phyloP scores from a whole-genome alignment of 2,113 vertebrate genomes.

The Etia nguti region DNA sequence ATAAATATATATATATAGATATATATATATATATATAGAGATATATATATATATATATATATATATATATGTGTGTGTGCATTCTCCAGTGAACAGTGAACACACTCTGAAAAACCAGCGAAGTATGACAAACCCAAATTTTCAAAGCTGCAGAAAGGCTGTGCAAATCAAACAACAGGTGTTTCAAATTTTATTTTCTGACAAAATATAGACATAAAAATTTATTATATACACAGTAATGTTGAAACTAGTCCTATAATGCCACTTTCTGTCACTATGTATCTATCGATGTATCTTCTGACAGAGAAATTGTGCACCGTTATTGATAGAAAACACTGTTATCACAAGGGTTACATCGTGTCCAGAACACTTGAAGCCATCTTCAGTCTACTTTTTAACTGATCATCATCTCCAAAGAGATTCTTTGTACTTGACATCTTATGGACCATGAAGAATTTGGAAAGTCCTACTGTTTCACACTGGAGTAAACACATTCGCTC shows the following conservation, averaged over 20 bases:
- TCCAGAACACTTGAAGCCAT: too few species aligned
- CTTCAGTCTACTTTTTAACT: too few species aligned
- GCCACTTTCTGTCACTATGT: background rate
- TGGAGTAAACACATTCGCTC: background rate
- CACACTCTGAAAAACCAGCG: background rate
- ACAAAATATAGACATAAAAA: background rate
- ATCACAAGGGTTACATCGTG: fast-evolving
- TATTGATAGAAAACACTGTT: background rate
- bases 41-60: background rate
- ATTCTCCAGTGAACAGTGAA: background rate
- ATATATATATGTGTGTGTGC: fast-evolving
- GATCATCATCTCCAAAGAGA: too few species aligned
- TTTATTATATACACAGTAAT: background rate
- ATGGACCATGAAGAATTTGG: background rate
- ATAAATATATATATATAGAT: too few species aligned
- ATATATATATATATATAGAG: too few species aligned
- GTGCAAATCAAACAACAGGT: fast-evolving
- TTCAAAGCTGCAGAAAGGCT: fast-evolving
- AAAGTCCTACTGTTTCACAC: background rate
- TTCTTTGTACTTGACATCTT: fast-evolving
- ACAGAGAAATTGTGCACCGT: fast-evolving
- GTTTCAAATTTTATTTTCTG: background rate
- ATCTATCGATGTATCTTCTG: fast-evolving
- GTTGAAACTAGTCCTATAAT: fast-evolving
- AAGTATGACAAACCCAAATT: fast-evolving